Percentiles rank a stretch among this genome's conserved stretches.
phyloP scores from a whole-genome alignment of 92 coral and sea anemone species.

The Porites evermanni region DNA sequence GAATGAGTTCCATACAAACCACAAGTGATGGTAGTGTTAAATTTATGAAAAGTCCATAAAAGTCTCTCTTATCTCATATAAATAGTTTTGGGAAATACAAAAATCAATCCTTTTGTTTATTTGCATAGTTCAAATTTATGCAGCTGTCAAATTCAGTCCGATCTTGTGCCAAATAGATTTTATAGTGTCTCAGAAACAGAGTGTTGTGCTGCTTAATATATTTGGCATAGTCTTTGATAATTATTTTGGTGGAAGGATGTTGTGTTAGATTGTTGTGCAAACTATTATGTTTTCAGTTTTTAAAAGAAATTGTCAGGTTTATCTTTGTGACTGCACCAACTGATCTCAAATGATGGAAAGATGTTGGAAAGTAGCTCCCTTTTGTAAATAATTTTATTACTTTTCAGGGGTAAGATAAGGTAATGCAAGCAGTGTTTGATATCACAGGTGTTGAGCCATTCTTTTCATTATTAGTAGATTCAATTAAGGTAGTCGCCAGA shows the following conservation, averaged over 20 bases:
- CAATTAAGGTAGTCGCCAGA: not conserved
- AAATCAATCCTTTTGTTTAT: conserved; percentile 21
- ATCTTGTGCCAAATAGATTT: conserved; percentile 8
- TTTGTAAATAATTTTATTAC: conserved; percentile 16
- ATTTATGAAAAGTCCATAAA: not conserved
- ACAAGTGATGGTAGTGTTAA: conserved; percentile 2
- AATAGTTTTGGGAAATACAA: conserved; percentile 23
- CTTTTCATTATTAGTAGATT: conserved; percentile 10
- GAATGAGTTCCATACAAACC: too few relatives aligned
- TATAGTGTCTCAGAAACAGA: not conserved
- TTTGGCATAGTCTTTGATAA: not conserved
- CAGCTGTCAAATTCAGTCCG: conserved; percentile 33
- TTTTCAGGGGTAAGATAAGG: not conserved
- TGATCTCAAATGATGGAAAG: not conserved
- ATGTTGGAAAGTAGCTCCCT: not conserved
- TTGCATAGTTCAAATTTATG: conserved; percentile 15
- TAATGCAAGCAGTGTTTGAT: conserved; percentile 9
- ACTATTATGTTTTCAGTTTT: not conserved
- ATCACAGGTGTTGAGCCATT: conserved; percentile 4
- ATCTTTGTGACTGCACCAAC: not conserved
- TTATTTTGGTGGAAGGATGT: too few relatives aligned
- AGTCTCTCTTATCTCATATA: conserved; percentile 27
- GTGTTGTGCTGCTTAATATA: not conserved
- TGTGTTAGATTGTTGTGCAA: not conserved
- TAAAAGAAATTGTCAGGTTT: not conserved